Evolutionary conservation across 2,113 vertebrate genomes (phyloP).

Genomic region (Tupaia tana): DNA sequence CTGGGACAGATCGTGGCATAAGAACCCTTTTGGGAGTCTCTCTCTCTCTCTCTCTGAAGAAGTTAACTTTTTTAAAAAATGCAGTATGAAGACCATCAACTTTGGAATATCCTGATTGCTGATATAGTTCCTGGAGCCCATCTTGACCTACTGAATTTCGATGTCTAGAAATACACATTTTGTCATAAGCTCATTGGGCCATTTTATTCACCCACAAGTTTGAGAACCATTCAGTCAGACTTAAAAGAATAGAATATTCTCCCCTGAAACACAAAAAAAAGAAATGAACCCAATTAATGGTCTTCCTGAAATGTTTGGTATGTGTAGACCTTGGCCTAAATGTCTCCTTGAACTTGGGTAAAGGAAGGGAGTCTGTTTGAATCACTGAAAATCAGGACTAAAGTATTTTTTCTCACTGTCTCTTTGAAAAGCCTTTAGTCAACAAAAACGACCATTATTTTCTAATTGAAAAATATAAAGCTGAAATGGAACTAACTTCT

Average conservation of each 20-base stretch:
- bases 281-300: not conserved
- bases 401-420: not conserved
- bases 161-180: not conserved
- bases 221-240: not conserved
- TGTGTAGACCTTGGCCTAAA: not conserved
- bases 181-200: not conserved
- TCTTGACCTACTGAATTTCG: not conserved
- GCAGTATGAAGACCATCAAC: too few relatives aligned
- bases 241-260: not conserved
- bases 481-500: not conserved
- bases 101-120: not conserved
- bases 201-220: not conserved
- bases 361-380: too few relatives aligned
- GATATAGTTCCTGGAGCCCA: not conserved
- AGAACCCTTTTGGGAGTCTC: too few relatives aligned
- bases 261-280: not conserved
- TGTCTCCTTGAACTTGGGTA: not conserved
- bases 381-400: not conserved
- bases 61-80: too few relatives aligned
- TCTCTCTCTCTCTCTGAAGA: too few relatives aligned
- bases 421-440: not conserved
- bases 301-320: not conserved
- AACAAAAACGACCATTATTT: not conserved
- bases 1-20: too few relatives aligned
- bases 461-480: constrained; percentile 22